These are phyloP conservation scores for Limnephilus lunatus DNA, from an alignment of 2,888 invertebrate species.

Conservation along the genomic window DNA sequence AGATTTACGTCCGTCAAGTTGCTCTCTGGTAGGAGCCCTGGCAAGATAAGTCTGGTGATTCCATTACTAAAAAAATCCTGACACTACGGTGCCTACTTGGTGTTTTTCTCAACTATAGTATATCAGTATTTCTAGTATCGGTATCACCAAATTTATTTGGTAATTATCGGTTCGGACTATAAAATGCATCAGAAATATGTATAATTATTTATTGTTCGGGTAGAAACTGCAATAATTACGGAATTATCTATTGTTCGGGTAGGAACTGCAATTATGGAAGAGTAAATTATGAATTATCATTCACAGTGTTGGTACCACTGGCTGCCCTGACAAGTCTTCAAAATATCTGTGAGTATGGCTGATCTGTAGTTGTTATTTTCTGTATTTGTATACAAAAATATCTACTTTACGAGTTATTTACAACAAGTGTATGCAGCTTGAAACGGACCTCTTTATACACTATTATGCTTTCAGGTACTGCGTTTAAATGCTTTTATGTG, in stretches of 20 bases:
- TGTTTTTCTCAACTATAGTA: too few relatives aligned
- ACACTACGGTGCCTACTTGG: too few relatives aligned
- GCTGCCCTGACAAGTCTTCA: slow-evolving; percentile 17
- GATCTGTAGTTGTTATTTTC: slow-evolving; percentile 22
- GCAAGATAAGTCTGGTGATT: too few relatives aligned
- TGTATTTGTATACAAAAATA: slow-evolving; percentile 37
- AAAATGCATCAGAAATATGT: too few relatives aligned
- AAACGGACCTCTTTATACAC: background rate
- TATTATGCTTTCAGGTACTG: slow-evolving; percentile 12
- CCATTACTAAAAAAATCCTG: too few relatives aligned
- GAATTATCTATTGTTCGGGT: background rate
- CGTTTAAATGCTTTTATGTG: background rate
- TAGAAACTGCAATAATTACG: background rate
- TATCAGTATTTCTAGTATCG: too few relatives aligned
- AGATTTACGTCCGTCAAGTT: too few relatives aligned
- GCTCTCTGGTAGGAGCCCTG: too few relatives aligned
- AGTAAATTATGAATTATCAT: background rate
- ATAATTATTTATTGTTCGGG: too few relatives aligned
- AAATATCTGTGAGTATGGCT: slow-evolving; percentile 35
- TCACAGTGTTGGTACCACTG: background rate
- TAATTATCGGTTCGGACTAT: too few relatives aligned
- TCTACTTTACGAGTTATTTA: background rate
- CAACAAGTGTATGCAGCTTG: background rate
- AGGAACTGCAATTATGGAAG: background rate
- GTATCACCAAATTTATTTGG: too few relatives aligned